Conservation (phyloP, 2,113 vertebrate genomes). For the Cynocephalus volans region DNA sequence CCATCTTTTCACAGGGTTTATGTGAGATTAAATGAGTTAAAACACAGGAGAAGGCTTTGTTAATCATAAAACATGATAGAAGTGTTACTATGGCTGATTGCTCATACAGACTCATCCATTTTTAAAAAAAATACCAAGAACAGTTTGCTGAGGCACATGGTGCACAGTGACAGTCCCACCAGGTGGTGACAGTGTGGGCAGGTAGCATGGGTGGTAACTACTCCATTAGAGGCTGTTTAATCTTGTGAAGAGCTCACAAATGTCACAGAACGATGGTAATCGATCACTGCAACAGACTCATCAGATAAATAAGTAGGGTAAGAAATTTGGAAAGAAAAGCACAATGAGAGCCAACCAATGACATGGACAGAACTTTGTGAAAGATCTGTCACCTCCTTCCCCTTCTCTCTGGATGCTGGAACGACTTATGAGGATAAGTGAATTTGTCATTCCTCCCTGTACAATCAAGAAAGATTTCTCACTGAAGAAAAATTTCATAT, state of each 20-base stretch:
- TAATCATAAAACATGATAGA: background rate
- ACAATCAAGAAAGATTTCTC: background rate
- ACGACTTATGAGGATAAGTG: background rate
- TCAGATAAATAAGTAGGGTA: background rate
- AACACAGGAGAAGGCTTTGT: background rate
- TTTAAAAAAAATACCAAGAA: background rate
- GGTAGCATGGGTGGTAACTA: background rate
- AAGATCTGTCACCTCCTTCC: background rate
- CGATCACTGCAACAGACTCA: background rate
- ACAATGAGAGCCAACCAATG: background rate
- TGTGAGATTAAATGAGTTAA: background rate
- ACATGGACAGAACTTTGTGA: background rate
- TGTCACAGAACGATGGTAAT: background rate
- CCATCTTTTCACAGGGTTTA: background rate
- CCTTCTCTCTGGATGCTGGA: background rate
- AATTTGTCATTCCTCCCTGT: background rate
- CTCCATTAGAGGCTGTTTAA: background rate
- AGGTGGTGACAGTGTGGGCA: background rate
- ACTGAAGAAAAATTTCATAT: background rate
- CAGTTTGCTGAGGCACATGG: background rate
- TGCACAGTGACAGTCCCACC: background rate
- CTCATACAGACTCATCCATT: background rate
- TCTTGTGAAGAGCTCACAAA: background rate
- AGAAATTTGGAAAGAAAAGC: slow-evolving; percentile 11
- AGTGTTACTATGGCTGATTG: background rate